These are phyloP conservation scores for Mormyrus proboscirostris DNA, from an alignment of 2,797 vertebrate genomes.

Conservation along the genomic window DNA sequence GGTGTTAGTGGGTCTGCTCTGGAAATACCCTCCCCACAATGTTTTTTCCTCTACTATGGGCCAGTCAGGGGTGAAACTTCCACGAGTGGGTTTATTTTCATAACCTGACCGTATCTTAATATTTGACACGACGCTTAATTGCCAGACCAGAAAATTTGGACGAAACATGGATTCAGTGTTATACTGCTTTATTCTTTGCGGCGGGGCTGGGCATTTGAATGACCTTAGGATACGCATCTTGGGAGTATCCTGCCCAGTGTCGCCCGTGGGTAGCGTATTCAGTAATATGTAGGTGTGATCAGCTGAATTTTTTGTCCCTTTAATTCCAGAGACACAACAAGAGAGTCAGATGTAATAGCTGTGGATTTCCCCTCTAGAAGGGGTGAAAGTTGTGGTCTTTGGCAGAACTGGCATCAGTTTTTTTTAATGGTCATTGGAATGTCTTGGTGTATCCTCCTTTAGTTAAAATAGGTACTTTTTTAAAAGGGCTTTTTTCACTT, in stretches of 20 bases:
- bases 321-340: not conserved
- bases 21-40: constrained; percentile 61
- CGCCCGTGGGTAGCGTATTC: not conserved
- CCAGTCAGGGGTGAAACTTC: not conserved
- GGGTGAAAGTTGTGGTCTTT: not conserved
- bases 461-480: not conserved
- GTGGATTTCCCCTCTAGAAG: not conserved
- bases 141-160: not conserved
- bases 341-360: not conserved
- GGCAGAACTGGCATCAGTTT: not conserved
- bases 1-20: constrained; percentile 61
- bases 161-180: not conserved
- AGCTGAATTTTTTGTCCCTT: not conserved
- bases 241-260: not conserved
- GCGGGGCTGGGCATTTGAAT: not conserved
- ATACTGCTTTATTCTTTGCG: not conserved
- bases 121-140: not conserved
- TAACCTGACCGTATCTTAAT: not conserved
- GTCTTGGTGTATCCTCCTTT: not conserved
- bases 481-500: not conserved
- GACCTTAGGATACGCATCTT: not conserved
- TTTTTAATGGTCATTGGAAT: not conserved
- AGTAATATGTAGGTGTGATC: not conserved
- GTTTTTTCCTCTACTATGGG: not conserved
- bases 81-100: not conserved